Evolutionary conservation across 2,113 vertebrate genomes (phyloP).

Genomic region (Catagonus wagneri): DNA sequence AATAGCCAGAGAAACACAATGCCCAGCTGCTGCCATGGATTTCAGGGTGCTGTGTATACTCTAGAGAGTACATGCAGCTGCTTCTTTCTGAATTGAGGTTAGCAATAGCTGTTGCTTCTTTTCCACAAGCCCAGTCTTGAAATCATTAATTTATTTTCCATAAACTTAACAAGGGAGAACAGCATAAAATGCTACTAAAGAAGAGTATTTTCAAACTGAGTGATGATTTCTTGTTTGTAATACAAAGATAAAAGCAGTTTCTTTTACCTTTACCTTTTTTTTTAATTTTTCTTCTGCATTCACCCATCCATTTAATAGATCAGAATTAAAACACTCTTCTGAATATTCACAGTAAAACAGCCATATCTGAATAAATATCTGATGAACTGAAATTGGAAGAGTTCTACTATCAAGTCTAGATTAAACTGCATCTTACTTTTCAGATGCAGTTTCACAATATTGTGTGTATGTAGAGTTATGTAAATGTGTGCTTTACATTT

Average conservation of each 20-base stretch:
- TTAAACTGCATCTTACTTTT: slow-evolving; percentile 25
- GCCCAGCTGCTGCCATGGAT: neutral
- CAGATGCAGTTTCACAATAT: neutral
- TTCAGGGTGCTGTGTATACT: neutral
- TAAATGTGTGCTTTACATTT: neutral
- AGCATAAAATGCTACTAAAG: neutral
- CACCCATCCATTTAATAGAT: slow-evolving; percentile 49
- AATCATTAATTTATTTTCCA: neutral
- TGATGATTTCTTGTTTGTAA: neutral
- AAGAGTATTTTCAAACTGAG: slow-evolving; percentile 29
- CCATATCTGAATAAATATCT: slow-evolving; percentile 54
- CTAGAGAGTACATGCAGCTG: neutral
- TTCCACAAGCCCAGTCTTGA: neutral
- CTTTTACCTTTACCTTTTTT: neutral
- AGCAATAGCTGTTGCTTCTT: neutral
- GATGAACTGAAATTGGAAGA: slow-evolving; percentile 21
- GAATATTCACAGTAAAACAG: slow-evolving; percentile 56
- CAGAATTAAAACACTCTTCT: slow-evolving; percentile 13
- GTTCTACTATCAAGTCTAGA: neutral
- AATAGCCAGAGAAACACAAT: neutral
- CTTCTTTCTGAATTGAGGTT: neutral
- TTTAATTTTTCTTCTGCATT: neutral
- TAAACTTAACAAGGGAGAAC: neutral
- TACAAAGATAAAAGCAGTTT: slow-evolving; percentile 10
- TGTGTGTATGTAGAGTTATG: neutral